These are phyloP conservation scores for Scaeva pyrastri DNA, from an alignment of 2,888 invertebrate species.

Conservation along the genomic window DNA sequence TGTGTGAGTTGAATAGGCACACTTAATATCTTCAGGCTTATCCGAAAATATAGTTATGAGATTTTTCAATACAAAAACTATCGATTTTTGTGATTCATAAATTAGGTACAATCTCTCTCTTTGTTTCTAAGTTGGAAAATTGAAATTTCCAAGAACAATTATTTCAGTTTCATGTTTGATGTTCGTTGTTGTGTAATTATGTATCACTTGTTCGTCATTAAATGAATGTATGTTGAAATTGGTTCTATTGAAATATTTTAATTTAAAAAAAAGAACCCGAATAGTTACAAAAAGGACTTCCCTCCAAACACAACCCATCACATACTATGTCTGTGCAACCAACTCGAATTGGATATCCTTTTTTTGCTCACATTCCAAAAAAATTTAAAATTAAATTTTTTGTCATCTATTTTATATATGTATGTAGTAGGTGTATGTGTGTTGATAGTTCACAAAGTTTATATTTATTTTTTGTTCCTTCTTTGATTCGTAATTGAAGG, in stretches of 20 bases:
- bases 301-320: not conserved
- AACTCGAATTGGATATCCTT: not conserved
- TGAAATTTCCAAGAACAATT: too few relatives aligned
- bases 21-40: not conserved
- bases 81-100: too few relatives aligned
- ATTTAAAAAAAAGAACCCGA: not conserved
- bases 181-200: not conserved
- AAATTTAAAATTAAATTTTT: slow-evolving; percentile 1
- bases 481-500: not conserved
- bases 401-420: too few relatives aligned
- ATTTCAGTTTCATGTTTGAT: too few relatives aligned
- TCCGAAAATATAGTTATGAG: not conserved
- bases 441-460: too few relatives aligned
- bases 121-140: too few relatives aligned
- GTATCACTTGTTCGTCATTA: not conserved
- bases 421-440: too few relatives aligned
- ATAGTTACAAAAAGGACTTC: not conserved
- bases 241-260: not conserved
- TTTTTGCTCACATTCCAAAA: not conserved
- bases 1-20: not conserved
- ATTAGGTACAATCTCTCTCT: too few relatives aligned
- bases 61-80: too few relatives aligned
- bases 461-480: not conserved
- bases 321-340: not conserved
- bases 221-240: not conserved